phyloP scores from a whole-genome alignment of 2,888 invertebrate species.

The Urechis unicinctus region DNA sequence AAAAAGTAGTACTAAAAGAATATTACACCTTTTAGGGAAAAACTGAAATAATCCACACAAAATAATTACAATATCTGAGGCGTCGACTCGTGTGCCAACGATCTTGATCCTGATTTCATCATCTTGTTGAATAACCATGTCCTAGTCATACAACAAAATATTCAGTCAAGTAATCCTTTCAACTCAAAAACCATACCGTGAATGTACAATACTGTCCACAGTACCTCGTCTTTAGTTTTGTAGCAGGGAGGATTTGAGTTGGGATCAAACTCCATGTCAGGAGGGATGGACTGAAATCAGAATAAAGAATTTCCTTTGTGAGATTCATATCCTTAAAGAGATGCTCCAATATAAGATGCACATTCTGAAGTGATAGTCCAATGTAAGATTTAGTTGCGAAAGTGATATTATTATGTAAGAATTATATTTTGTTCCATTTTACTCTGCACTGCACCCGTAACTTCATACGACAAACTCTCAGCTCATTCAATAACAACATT shows the following conservation, averaged over 20 bases:
- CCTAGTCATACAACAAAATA: conserved; percentile 53
- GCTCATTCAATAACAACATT: no score
- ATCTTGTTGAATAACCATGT: conserved; percentile 92
- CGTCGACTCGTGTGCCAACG: conserved; percentile 97
- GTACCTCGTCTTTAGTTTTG: conserved; percentile 91
- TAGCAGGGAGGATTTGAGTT: conserved; percentile 97
- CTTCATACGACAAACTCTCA: no score
- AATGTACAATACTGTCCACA: neutral
- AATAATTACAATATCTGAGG: conserved; percentile 88
- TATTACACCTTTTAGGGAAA: no score
- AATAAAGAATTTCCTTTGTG: conserved; percentile 7
- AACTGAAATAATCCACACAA: no score
- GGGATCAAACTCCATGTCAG: conserved; percentile 99
- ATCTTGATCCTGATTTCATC: conserved; percentile 97
- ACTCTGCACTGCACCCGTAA: no score
- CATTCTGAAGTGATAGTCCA: no score
- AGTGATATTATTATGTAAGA: no score
- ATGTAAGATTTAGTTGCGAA: no score
- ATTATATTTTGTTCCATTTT: no score
- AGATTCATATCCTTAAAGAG: no score
- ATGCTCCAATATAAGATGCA: no score
- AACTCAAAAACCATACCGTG: neutral
- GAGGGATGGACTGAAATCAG: conserved; percentile 80
- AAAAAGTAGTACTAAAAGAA: neutral
- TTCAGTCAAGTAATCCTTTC: no score